Evolutionary conservation across 2,113 vertebrate genomes (phyloP).

Genomic region (Mustela nigripes): DNA sequence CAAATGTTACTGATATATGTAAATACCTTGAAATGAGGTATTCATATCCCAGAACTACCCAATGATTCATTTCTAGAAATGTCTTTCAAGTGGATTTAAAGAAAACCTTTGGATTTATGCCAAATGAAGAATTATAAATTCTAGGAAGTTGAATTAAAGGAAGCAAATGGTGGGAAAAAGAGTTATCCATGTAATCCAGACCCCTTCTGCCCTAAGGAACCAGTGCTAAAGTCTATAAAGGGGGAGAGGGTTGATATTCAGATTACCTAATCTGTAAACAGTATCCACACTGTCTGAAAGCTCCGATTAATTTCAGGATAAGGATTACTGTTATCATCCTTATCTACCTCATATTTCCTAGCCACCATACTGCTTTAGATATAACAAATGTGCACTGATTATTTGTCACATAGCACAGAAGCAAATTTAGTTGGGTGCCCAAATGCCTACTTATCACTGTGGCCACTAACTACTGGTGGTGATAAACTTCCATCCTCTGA

Average conservation of each 20-base stretch:
- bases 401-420: background rate
- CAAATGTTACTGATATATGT: conserved; percentile 38
- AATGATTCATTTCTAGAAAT: conserved; percentile 42
- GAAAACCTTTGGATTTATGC: background rate
- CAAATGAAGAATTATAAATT: background rate
- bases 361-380: background rate
- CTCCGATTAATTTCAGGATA: background rate
- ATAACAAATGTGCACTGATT: background rate
- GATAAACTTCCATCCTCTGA: background rate
- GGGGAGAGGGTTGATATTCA: background rate
- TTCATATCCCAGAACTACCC: background rate
- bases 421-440: background rate
- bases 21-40: background rate
- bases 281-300: background rate
- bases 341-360: conserved; percentile 16
- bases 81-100: conserved; percentile 36
- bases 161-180: background rate
- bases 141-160: conserved; percentile 35
- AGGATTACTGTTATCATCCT: background rate
- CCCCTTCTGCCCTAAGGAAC: background rate
- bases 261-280: background rate
- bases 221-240: background rate
- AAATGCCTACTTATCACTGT: background rate
- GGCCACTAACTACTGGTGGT: background rate
- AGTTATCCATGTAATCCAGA: background rate